phyloP scores from a whole-genome alignment of 2,888 invertebrate species.

The Ecliptopera silaceata region DNA sequence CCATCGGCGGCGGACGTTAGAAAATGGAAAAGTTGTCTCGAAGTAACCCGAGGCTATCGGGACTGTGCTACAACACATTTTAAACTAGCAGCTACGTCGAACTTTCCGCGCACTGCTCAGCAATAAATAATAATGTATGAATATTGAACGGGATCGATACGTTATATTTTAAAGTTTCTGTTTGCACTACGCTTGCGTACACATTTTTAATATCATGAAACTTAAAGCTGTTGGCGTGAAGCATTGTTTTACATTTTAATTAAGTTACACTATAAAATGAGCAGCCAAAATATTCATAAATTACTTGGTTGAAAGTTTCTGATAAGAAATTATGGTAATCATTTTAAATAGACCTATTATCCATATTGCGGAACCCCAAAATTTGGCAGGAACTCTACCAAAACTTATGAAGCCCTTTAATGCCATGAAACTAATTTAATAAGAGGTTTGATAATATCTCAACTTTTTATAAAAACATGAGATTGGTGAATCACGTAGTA shows the following conservation, averaged over 20 bases:
- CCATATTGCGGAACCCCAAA: conserved; percentile 61
- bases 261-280: conserved; percentile 46
- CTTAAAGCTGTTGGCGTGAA: conserved; percentile 18
- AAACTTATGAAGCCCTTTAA: conserved; percentile 55
- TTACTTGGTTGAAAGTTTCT: conserved; percentile 62
- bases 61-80: conserved; percentile 63
- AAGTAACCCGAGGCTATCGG: conserved; percentile 56
- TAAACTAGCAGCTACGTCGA: conserved; percentile 53
- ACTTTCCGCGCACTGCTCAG: conserved; percentile 58
- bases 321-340: conserved; percentile 74
- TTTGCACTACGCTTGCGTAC: conserved; percentile 37
- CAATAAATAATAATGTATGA: conserved; percentile 62
- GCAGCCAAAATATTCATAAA: conserved; percentile 64
- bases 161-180: conserved; percentile 56
- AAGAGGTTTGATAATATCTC: conserved; percentile 2
- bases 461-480: not conserved
- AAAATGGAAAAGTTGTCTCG: conserved; percentile 64
- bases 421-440: conserved; percentile 7
- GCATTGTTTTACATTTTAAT: conserved; percentile 44
- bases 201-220: conserved; percentile 24
- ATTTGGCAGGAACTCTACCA: conserved; percentile 48
- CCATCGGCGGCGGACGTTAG: conserved; percentile 44
- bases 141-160: conserved; percentile 57
- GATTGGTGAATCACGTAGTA: not conserved
- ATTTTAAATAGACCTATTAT: conserved; percentile 75